Base-by-base conservation (phyloP, 2,797 vertebrate species). In the Bradypus variegatus region DNA sequence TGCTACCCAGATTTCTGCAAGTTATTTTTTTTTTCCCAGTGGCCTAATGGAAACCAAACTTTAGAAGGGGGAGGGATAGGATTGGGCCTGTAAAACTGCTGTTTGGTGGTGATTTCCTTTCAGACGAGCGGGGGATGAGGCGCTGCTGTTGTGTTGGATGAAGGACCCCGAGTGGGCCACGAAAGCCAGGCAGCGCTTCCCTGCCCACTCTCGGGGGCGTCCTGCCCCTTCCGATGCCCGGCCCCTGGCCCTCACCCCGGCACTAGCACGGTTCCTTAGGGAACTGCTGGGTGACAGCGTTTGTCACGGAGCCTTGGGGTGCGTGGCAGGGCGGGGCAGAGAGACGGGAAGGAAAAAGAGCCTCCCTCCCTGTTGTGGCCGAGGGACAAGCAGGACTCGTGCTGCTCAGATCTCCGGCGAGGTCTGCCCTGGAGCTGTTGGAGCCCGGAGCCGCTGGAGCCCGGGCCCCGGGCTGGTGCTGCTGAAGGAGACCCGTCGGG, bases 31-130 rank as follows among this genome's bases (percentile, higher is more conserved):
- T 93, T 92, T 95, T 69, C 92, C 89, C 21, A 0, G 25, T 1
- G 8, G 89, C 65, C 70, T 91, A 92, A 95, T 94, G 89, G 81
- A 84, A 95, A 81, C 82, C 94, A 91, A 70, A 94, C 79, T 76
- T 53, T 11, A 62, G 80, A 31, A 45, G 77, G 12, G 16, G 5
- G 2, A 9, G 55, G 12, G 64, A 81, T 3, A 14, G 67, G 45
- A 19, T 23, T 64, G 7, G 9, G 85, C 84, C 95, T 8, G 33
- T 21, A 27, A 76, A 80, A 25, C 5, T 10, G 53, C 64, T 58
- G 62, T 83, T 77, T 55, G 1, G 48, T 1, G 58, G 70, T 1
- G 14, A 9, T 29, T 41, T 62, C 50, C 45, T 90, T 65, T n/a
- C 38, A 16, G 23, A 31, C 33, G 18, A 38, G 41, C 38, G 31